These are phyloP conservation scores for Aleadryas rufinucha DNA, from an alignment of 2,113 vertebrate genomes.

Conservation along the genomic window DNA sequence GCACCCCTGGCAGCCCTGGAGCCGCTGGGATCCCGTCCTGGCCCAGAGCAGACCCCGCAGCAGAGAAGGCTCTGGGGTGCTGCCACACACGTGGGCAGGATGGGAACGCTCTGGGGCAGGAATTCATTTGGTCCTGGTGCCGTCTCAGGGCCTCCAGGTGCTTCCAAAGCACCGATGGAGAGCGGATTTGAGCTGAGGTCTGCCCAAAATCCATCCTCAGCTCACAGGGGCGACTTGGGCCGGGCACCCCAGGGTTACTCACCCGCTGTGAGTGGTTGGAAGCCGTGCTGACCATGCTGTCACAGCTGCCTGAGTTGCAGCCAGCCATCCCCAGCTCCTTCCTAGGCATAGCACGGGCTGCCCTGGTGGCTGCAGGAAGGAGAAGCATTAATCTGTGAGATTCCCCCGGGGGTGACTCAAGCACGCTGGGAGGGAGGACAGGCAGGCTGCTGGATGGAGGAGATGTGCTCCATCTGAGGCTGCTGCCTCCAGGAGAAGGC, in stretches of 20 bases:
- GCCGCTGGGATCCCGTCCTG: fast-evolving
- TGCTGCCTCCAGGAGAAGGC: background rate
- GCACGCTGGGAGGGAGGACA: fast-evolving
- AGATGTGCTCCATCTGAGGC: fast-evolving
- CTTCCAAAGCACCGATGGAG: background rate
- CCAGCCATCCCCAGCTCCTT: slow-evolving; percentile 76
- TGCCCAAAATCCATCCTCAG: background rate
- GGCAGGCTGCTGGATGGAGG: background rate
- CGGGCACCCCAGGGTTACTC: slow-evolving; percentile 48
- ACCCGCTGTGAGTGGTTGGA: slow-evolving; percentile 77
- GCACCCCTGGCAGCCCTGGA: background rate
- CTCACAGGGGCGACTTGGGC: fast-evolving
- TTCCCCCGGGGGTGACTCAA: fast-evolving
- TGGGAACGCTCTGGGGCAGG: background rate
- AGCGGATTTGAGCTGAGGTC: background rate
- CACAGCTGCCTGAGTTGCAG: slow-evolving; percentile 78
- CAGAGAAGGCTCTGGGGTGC: fast-evolving
- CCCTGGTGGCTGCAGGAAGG: background rate
- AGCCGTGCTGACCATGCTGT: slow-evolving; percentile 80
- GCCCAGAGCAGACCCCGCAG: background rate
- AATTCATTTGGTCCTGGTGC: background rate
- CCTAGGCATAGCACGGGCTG: slow-evolving; percentile 76
- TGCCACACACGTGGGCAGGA: fast-evolving
- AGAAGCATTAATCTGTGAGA: background rate
- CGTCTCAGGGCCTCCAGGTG: background rate